phyloP scores from a whole-genome alignment of 2,113 vertebrate genomes.

The Acanthisitta chloris region DNA sequence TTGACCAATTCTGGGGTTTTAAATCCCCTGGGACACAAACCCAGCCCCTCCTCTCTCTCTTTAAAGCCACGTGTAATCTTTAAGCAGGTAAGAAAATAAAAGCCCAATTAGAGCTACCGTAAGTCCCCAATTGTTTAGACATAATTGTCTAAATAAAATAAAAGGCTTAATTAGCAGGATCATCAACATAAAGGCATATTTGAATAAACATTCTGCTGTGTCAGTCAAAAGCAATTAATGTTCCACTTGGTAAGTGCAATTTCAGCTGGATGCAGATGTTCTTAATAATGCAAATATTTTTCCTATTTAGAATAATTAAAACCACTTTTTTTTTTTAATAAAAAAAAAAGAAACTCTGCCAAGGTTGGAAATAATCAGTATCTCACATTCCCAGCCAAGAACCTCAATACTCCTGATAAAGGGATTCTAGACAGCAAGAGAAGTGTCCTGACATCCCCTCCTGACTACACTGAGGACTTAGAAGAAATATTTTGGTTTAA shows the following conservation, averaged over 20 bases:
- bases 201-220: slow-evolving; percentile 28
- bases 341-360: not conserved
- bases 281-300: slow-evolving; percentile 54
- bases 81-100: not conserved
- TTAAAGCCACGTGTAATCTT: not conserved
- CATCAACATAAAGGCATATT: slow-evolving; percentile 21
- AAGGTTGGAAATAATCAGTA: not conserved
- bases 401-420: not conserved
- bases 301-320: slow-evolving; percentile 53
- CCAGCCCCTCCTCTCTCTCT: not conserved
- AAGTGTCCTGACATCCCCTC: not conserved
- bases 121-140: slow-evolving; percentile 6
- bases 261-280: slow-evolving; percentile 58
- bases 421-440: not conserved
- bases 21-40: not conserved
- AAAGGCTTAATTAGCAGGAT: slow-evolving; percentile 30
- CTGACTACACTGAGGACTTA: not conserved
- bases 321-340: not conserved
- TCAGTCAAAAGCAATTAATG: slow-evolving; percentile 56
- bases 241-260: slow-evolving; percentile 49
- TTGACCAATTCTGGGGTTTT: not conserved
- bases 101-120: slow-evolving; percentile 14
- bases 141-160: slow-evolving; percentile 51
- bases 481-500: not conserved
- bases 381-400: not conserved